Evolutionary conservation across 2,113 vertebrate genomes (phyloP).

Genomic region (Ursus arctos): DNA sequence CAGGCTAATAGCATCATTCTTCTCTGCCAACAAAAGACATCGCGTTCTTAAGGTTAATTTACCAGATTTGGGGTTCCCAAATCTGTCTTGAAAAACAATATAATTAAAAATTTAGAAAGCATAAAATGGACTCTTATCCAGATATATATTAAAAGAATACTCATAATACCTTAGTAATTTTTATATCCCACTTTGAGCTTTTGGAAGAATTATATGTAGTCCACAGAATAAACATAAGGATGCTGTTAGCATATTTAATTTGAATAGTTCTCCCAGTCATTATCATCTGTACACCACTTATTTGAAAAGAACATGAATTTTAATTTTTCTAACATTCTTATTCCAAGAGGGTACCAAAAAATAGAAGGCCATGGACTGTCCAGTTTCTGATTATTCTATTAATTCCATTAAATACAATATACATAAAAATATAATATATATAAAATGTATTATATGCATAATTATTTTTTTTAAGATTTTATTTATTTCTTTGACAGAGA

Average conservation of each 20-base stretch:
- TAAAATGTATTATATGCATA: background rate
- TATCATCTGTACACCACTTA: background rate
- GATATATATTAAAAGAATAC: background rate
- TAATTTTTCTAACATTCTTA: background rate
- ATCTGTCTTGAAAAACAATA: background rate
- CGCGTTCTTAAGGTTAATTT: background rate
- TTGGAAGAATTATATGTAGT: background rate
- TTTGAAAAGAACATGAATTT: background rate
- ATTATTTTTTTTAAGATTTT: too few relatives aligned
- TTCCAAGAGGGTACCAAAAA: background rate
- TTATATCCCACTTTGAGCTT: background rate
- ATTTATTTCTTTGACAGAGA: too few relatives aligned
- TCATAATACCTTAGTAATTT: background rate
- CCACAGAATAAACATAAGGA: background rate
- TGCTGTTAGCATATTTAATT: background rate
- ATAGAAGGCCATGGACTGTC: background rate
- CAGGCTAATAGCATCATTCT: background rate
- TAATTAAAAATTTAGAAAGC: background rate
- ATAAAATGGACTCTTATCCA: background rate
- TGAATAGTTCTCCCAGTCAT: background rate
- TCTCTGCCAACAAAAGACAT: background rate
- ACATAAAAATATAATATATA: background rate
- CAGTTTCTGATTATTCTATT: background rate
- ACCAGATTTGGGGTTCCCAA: background rate
- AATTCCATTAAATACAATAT: background rate